These are phyloP conservation scores for Maniola jurtina DNA, from an alignment of 1,140 invertebrate species.

Conservation along the genomic window DNA sequence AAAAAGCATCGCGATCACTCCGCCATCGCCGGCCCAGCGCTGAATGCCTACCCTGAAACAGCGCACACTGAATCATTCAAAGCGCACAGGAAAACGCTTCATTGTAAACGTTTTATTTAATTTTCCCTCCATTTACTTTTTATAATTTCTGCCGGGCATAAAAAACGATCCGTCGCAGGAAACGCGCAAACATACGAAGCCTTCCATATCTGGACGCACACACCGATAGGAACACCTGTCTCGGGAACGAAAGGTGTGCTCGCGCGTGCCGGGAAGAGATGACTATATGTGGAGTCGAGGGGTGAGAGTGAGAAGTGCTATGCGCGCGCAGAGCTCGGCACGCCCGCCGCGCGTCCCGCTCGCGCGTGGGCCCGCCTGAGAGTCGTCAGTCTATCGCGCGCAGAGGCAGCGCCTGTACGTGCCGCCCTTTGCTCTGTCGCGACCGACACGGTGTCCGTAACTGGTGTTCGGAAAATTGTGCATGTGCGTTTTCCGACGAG, in stretches of 20 bases:
- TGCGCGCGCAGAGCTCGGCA: constrained; percentile 71
- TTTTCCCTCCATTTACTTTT: constrained; percentile 78
- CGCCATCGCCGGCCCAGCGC: constrained; percentile 39
- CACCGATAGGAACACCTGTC: constrained; percentile 71
- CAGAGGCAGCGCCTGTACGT: constrained; percentile 66
- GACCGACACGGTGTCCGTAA: constrained; percentile 74
- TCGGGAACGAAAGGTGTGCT: constrained; percentile 77
- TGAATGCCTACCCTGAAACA: constrained; percentile 64
- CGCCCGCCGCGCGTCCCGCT: constrained; percentile 75
- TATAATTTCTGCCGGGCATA: constrained; percentile 77
- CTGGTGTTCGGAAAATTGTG: constrained; percentile 76
- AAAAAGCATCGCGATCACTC: constrained; percentile 66
- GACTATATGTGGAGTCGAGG: constrained; percentile 41
- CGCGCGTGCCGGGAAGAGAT: constrained; percentile 56
- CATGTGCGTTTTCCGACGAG: constrained; percentile 76
- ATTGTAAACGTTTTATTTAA: constrained; percentile 79
- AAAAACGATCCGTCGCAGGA: constrained; percentile 77
- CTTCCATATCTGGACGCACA: constrained; percentile 62
- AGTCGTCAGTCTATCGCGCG: constrained; percentile 72
- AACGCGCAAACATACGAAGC: constrained; percentile 60
- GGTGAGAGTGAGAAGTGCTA: constrained; percentile 51
- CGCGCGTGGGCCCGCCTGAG: constrained; percentile 55
- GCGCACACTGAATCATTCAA: constrained; percentile 72
- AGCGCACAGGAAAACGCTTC: constrained; percentile 76
- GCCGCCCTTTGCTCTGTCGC: constrained; percentile 63